phyloP scores from a whole-genome alignment of 2,797 vertebrate species.

The Malacoraja senta region DNA sequence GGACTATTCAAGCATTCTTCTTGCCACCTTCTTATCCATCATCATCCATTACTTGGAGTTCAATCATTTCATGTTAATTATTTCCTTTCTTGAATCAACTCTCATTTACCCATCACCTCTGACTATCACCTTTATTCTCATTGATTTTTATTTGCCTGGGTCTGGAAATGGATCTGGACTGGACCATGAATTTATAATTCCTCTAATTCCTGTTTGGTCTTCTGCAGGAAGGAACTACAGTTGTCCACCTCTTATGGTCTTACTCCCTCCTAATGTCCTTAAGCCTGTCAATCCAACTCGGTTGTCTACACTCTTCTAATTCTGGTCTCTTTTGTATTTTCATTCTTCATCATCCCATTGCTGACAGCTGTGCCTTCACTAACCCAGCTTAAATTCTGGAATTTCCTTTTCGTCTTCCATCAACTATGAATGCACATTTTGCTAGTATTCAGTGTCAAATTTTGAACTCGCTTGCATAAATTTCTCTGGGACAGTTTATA shows the following conservation, averaged over 20 bases:
- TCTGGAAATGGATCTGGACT: too few species aligned
- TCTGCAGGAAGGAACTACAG: too few species aligned
- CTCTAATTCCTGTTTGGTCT: not conserved
- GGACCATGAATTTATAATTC: not conserved
- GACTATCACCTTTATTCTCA: too few species aligned
- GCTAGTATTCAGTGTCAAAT: not conserved
- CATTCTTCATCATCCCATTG: not conserved
- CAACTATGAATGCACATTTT: too few species aligned
- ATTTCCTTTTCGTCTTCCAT: not conserved
- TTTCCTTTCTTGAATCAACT: not conserved
- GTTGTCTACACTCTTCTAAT: not conserved
- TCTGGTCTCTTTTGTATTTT: not conserved
- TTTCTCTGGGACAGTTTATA: not conserved
- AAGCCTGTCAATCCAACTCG: too few species aligned
- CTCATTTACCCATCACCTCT: not conserved
- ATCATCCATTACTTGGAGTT: not conserved
- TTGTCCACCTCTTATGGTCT: too few species aligned
- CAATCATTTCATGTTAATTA: too few species aligned
- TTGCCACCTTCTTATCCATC: not conserved
- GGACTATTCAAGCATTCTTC: not conserved
- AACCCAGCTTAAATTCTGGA: not conserved
- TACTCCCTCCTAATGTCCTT: too few species aligned
- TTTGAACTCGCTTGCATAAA: not conserved
- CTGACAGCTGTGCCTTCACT: too few species aligned
- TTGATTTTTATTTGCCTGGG: too few species aligned